Evolutionary conservation across 2,797 vertebrate species (phyloP), one percentile per base, ranked within the genome.

Genomic region (Acanthurus tractus): DNA sequence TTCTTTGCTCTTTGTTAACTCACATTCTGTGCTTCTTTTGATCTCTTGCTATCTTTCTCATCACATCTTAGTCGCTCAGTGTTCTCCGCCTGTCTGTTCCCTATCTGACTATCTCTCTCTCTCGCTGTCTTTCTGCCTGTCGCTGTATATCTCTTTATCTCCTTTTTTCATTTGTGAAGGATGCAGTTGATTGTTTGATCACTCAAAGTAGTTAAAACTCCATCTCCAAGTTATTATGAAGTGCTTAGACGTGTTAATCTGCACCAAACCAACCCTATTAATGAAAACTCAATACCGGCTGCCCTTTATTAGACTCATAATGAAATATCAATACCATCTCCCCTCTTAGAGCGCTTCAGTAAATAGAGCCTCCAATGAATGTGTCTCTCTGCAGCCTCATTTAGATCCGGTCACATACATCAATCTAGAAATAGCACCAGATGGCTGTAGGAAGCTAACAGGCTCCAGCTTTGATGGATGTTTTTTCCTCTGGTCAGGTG

Each of bases 311-410:
- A 90, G 87, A 88, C 81, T 88, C 81, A 81, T 93, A 92, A 95
- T 94, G 87, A 94, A 92, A 95, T 92, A 94, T 94, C 92, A 94
- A 94, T 94, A 93, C 72, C 82, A 81, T 82, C 83, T 85, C 77
- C 78, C 78, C 78, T 82, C 87, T 84, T 77, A 82, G 77, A 86
- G 86, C 34, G 71, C 88, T 78, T 88, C 75, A 70, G 89, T 90
- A 92, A 94, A 92, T 81, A 90, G 74, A 85, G 61, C 68, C 82
- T 68, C 36, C 29, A 46, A 73, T 83, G 72, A 79, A 82, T 74
- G 76, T 67, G 79, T 72, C 65, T 83, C 88, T 82, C 72, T 74
- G 70, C 79, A 87, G 84, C 54, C 81, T 89, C 87, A 86, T 92
- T 88, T 84, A 82, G 70, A 80, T 79, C 85, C 23, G 6, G 81